Evolutionary conservation across 2,888 invertebrate genomes (phyloP).

Genomic region (Halictus quadricinctus): DNA sequence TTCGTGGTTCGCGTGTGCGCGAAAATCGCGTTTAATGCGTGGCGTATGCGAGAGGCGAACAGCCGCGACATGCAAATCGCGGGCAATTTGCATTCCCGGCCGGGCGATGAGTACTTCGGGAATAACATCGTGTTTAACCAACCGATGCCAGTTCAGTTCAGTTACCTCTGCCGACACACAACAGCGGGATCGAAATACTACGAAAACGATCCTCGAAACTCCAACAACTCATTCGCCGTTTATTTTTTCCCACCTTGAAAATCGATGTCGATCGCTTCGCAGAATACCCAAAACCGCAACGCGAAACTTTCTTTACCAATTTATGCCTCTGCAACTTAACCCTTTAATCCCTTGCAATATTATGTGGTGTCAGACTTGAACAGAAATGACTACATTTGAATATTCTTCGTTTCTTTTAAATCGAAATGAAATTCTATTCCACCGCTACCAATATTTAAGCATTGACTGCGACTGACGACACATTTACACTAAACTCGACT

Average conservation of each 20-base stretch:
- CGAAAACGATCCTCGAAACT: neutral
- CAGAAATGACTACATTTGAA: too few species aligned
- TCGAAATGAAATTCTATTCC: too few species aligned
- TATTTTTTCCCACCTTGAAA: neutral
- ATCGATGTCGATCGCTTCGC: neutral
- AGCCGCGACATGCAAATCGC: constrained; percentile 35
- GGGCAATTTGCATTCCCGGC: constrained; percentile 38
- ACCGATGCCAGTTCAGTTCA: neutral
- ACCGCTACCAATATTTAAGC: too few species aligned
- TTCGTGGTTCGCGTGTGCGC: neutral
- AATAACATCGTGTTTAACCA: constrained; percentile 31
- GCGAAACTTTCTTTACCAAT: neutral
- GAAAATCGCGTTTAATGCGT: neutral
- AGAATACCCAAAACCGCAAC: neutral
- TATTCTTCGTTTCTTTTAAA: too few species aligned
- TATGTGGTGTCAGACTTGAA: too few species aligned
- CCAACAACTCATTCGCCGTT: neutral
- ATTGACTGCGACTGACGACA: too few species aligned
- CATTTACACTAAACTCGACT: too few species aligned
- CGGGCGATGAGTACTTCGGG: constrained; percentile 16
- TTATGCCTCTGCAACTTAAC: too few species aligned
- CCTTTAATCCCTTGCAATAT: too few species aligned
- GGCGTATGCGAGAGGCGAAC: constrained; percentile 8
- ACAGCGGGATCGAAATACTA: neutral
- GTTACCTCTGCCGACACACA: neutral